These are phyloP conservation scores for Caenorhabditis brenneri DNA, from an alignment of 1,140 invertebrate species.

Conservation along the genomic window DNA sequence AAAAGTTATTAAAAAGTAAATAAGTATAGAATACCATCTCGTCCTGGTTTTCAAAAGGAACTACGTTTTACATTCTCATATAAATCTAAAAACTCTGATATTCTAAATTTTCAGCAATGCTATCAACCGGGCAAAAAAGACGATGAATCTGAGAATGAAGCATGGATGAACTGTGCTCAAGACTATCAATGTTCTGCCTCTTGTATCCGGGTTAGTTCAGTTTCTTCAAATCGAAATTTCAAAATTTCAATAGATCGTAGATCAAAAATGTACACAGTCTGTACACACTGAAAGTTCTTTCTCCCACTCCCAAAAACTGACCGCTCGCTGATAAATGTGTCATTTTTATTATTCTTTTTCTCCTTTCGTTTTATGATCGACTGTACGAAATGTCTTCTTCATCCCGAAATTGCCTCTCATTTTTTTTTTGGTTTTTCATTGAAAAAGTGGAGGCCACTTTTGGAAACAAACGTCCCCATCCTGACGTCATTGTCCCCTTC, in stretches of 20 bases:
- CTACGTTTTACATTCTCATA: no score
- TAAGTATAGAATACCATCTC: no score
- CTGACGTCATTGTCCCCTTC: neutral
- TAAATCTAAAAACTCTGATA: no score
- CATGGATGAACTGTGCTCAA: constrained; percentile 70
- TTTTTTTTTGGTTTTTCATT: neutral
- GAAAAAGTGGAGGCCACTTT: neutral
- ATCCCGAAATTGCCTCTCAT: neutral
- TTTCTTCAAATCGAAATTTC: neutral
- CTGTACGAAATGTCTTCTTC: constrained; percentile 5
- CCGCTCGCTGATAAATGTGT: constrained; percentile 5
- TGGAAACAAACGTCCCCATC: neutral
- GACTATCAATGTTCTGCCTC: constrained; percentile 68
- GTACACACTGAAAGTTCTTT: neutral
- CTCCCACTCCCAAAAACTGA: neutral
- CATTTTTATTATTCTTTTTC: neutral
- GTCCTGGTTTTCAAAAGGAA: no score
- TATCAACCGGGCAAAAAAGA: constrained; percentile 70
- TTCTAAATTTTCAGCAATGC: constrained; percentile 69
- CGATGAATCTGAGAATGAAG: constrained; percentile 65
- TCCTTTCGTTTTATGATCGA: constrained; percentile 1
- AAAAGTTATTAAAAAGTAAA: no score
- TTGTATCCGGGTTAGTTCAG: constrained; percentile 66
- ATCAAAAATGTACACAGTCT: neutral
- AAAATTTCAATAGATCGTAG: neutral